Base-by-base conservation (phyloP, 2,888 invertebrate species). In the Drosophila neotestacea region DNA sequence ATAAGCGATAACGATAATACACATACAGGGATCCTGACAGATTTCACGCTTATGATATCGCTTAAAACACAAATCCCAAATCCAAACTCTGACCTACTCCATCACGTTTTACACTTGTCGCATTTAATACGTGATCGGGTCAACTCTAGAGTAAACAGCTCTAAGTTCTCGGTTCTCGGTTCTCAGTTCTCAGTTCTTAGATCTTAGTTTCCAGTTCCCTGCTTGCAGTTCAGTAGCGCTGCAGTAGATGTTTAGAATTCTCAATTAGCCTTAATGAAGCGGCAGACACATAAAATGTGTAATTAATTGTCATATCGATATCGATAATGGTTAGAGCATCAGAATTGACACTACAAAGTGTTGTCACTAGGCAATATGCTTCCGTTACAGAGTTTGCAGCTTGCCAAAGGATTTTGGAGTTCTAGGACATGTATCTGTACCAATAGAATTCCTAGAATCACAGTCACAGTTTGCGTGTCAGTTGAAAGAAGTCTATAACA, bases 41-140 rank as follows among this genome's bases (percentile, higher is more conserved):
- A 85, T 85, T 88, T 85, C 77, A 87, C 74, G 85, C 87, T 73
- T 75, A 86, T 48, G 85, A 85, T 85, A 88, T 55, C 47, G 50
- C 6, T 6, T 7, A 28, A 47, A 32, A 42, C 34, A 58, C 34
- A 48, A 36, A 48, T 62, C 34, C 73, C 38, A 38, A 56, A 60
- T 32, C 68, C 41, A 38, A 56, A 66, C 56, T 47, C 41, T 77
- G 81, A 86, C 79, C 89, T 88, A 77, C 74, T 88, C 56, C 67
- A 86, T 81, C 85, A 85, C 85, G 83, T 88, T 48, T 41, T 70
- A 63, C 73, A 71, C 70, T 63, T 82, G 70, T 62, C 50, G 64
- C 38, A 10, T 6, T 10, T 28, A 38, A 62, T 69, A 83, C 88
- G 81, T 83, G 88, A 71, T 42, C 36, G 51, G 46, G 39, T 47